Conservation (phyloP, 2,888 invertebrate species). For the Coenonympha arcania region DNA sequence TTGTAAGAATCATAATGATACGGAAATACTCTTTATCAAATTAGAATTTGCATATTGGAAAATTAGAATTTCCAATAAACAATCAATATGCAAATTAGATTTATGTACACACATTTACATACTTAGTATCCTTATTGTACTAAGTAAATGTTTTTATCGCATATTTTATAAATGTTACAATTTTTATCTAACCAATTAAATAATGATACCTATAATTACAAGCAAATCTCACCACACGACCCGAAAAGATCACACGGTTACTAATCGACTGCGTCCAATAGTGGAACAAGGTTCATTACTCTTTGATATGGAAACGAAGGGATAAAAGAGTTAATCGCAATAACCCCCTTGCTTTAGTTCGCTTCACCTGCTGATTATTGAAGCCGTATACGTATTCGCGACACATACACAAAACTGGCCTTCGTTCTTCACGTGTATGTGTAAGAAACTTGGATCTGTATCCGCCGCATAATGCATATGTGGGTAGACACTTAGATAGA, state of each 20-base stretch:
- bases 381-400: conserved; percentile 71
- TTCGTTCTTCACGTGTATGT: conserved; percentile 63
- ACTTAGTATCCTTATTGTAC: neutral
- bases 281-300: conserved; percentile 72
- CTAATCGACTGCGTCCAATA: conserved; percentile 63
- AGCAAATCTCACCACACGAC: conserved; percentile 16
- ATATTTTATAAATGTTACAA: neutral
- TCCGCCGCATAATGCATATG: conserved; percentile 66
- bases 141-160: neutral
- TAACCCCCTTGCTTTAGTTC: conserved; percentile 70
- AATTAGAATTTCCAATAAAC: neutral
- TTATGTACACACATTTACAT: neutral
- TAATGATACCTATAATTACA: conserved; percentile 8
- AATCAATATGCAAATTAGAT: conserved; percentile 1
- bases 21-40: neutral
- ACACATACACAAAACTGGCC: conserved; percentile 70
- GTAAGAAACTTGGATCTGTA: conserved; percentile 71
- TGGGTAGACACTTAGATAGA: conserved; percentile 62
- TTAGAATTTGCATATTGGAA: conserved; percentile 21
- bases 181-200: neutral
- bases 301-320: conserved; percentile 73
- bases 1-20: conserved; percentile 23
- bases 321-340: conserved; percentile 74
- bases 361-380: conserved; percentile 74
- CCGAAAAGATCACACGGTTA: conserved; percentile 61